Evolutionary conservation across 2,113 vertebrate genomes (phyloP).

Genomic region (Caranx melampygus): DNA sequence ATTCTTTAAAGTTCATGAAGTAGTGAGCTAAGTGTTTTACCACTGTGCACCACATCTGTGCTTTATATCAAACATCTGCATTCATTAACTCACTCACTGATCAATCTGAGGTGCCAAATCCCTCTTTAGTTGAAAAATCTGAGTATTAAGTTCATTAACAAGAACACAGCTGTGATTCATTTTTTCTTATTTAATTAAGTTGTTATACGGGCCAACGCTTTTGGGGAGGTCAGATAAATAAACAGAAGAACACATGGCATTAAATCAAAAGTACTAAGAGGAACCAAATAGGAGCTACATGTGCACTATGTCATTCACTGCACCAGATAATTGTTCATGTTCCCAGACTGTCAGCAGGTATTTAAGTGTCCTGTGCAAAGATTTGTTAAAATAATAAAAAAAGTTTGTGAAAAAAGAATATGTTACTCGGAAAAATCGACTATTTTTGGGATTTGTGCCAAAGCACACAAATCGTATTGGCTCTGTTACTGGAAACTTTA

Average conservation of each 20-base stretch:
- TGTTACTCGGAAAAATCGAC: background rate
- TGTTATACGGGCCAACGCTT: background rate
- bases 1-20: background rate
- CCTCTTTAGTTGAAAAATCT: background rate
- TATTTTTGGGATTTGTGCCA: background rate
- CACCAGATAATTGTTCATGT: background rate
- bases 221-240: background rate
- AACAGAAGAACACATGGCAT: background rate
- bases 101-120: background rate
- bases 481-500: background rate
- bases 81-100: background rate
- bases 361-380: background rate
- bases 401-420: too few species aligned
- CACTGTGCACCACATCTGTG: background rate
- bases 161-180: background rate
- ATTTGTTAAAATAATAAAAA: background rate
- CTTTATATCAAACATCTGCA: constrained; percentile 16
- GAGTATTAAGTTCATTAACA: background rate
- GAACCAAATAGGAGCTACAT: background rate
- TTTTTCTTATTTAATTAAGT: background rate
- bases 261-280: background rate
- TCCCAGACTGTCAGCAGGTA: background rate
- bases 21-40: background rate
- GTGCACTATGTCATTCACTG: background rate
- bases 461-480: background rate